Percentiles rank a stretch among this genome's conserved stretches.
Conservation (phyloP, 2,888 invertebrate genomes). For the Onchidella celtica region DNA sequence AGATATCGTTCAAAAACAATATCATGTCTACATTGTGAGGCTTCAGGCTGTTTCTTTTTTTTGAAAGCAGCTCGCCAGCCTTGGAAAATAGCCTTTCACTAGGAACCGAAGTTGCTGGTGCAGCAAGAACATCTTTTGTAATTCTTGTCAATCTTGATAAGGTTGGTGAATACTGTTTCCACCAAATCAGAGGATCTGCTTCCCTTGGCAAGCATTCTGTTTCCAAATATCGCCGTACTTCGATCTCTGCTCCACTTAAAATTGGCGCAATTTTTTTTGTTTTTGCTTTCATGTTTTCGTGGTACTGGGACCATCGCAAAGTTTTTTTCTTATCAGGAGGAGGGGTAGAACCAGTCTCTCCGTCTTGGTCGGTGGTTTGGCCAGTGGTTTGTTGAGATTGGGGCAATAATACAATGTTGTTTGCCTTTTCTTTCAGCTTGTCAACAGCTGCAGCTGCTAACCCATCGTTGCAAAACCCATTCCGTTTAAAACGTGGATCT, state of each 20-base stretch:
- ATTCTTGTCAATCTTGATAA: neutral
- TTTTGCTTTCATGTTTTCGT: no score
- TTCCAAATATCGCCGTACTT: slow-evolving; percentile 16
- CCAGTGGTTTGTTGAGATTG: no score
- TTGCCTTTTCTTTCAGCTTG: no score
- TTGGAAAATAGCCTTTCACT: slow-evolving; percentile 33
- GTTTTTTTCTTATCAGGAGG: no score
- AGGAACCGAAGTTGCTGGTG: slow-evolving; percentile 25
- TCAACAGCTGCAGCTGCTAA: no score
- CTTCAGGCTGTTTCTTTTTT: slow-evolving; percentile 16
- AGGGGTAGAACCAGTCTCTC: no score
- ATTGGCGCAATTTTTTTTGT: no score
- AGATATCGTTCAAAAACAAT: slow-evolving; percentile 32
- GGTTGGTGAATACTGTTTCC: neutral
- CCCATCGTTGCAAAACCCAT: neutral
- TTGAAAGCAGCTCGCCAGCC: slow-evolving; percentile 2
- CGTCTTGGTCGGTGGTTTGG: no score
- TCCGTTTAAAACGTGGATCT: neutral
- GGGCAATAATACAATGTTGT: no score
- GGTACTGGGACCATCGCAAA: no score
- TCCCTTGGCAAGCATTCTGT: neutral
- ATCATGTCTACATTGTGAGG: slow-evolving; percentile 27
- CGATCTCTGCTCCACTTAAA: neutral
- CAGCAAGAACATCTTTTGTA: slow-evolving; percentile 23
- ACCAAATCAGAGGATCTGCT: slow-evolving; percentile 13